A percentile compares a stretch with the other conserved stretches of the same genome.
phyloP scores from a whole-genome alignment of 2,888 invertebrate species.

The Parasteatoda lunata region DNA sequence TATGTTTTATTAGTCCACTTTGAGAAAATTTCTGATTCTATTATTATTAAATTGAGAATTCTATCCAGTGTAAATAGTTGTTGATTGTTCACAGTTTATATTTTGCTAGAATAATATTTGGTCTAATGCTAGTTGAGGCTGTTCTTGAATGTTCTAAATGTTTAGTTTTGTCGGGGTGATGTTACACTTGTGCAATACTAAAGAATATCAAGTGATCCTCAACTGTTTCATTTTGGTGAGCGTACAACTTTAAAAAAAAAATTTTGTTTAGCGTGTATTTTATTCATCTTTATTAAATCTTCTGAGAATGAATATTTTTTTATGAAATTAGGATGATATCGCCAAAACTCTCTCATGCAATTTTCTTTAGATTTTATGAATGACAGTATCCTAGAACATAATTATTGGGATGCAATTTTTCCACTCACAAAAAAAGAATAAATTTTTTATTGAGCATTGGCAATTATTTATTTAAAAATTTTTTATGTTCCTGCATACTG shows the following conservation, averaged over 20 bases:
- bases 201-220: too few species aligned
- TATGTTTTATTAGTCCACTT: not conserved
- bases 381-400: constrained; percentile 24
- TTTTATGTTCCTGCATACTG: constrained; percentile 34
- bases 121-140: not conserved
- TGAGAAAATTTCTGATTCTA: constrained; percentile 4
- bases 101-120: constrained; percentile 55
- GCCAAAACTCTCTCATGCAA: too few species aligned
- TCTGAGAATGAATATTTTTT: not conserved
- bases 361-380: too few species aligned
- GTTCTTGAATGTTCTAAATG: too few species aligned
- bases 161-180: too few species aligned
- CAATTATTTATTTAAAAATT: constrained; percentile 17
- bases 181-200: too few species aligned
- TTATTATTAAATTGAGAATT: not conserved
- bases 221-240: too few species aligned
- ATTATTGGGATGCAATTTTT: constrained; percentile 40
- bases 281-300: not conserved
- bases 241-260: too few species aligned
- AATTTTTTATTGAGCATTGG: constrained; percentile 22
- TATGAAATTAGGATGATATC: too few species aligned
- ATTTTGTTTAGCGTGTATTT: not conserved
- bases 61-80: constrained; percentile 63
- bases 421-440: constrained; percentile 20
- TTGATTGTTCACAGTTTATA: constrained; percentile 65